These are phyloP conservation scores for Sphaerophoria rueppellii DNA, from an alignment of 2,888 invertebrate species.

Conservation along the genomic window DNA sequence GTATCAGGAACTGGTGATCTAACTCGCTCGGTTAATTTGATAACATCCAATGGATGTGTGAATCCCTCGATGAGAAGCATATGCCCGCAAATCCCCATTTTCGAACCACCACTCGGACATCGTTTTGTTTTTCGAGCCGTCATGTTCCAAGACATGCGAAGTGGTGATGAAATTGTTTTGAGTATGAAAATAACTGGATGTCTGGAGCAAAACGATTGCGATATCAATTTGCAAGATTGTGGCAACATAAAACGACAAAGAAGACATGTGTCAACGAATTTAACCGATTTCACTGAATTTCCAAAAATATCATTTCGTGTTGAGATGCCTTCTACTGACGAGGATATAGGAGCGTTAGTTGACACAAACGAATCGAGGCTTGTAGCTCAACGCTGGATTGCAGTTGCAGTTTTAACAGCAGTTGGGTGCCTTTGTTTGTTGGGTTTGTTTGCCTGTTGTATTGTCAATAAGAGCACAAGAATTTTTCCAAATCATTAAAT, in stretches of 20 bases:
- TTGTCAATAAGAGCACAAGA: not conserved
- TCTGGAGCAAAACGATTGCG: constrained; percentile 83
- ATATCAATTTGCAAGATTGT: constrained; percentile 78
- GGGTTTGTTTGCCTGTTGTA: constrained; percentile 31
- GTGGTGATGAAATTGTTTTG: constrained; percentile 84
- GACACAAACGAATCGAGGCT: not conserved
- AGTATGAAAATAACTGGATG: constrained; percentile 84
- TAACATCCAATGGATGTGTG: constrained; percentile 83
- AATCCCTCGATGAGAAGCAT: constrained; percentile 82
- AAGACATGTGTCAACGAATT: constrained; percentile 74
- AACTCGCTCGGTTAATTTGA: constrained; percentile 80
- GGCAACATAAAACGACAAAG: constrained; percentile 75
- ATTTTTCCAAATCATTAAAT: not conserved
- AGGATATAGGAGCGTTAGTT: not conserved
- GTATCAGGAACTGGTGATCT: constrained; percentile 79
- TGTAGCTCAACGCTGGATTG: constrained; percentile 14
- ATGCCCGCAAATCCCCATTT: constrained; percentile 82
- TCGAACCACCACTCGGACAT: constrained; percentile 82
- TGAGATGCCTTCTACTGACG: constrained; percentile 74
- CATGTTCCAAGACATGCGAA: constrained; percentile 85
- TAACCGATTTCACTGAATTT: constrained; percentile 78
- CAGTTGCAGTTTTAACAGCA: constrained; percentile 14
- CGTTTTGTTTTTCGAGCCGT: constrained; percentile 83
- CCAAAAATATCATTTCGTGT: constrained; percentile 80
- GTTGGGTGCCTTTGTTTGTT: constrained; percentile 40